A percentile compares a stretch with the other conserved stretches of the same genome.
Evolutionary conservation across 2,113 vertebrate genomes (phyloP).

Genomic region (Paramisgurnus dabryanus): DNA sequence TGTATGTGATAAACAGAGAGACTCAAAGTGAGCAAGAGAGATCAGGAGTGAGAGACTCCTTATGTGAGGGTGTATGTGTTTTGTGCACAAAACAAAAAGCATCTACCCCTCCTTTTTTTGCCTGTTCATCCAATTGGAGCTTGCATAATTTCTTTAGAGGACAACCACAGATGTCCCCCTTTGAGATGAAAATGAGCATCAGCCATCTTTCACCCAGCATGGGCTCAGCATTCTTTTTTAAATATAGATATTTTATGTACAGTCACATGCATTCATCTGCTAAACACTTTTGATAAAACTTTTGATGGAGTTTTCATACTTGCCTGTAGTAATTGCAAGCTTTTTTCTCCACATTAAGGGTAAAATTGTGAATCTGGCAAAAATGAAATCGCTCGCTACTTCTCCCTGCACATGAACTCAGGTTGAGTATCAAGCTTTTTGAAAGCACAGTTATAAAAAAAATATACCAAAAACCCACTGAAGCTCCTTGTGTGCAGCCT

Average conservation of each 20-base stretch:
- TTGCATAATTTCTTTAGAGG: conserved; percentile 69
- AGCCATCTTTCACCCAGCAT: conserved; percentile 27
- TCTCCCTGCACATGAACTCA: no score
- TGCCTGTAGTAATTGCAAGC: no score
- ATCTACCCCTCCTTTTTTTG: conserved; percentile 36
- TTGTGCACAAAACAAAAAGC: conserved; percentile 18
- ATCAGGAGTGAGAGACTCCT: conserved; percentile 3
- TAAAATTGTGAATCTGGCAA: no score
- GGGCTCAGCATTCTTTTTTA: background rate
- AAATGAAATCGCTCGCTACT: no score
- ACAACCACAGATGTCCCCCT: conserved; percentile 67
- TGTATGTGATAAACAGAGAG: background rate
- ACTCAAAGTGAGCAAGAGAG: no score
- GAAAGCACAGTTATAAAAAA: no score
- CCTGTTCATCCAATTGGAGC: conserved; percentile 59
- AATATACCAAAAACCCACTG: no score
- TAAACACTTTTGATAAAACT: background rate
- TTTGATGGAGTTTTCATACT: no score
- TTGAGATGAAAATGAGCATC: conserved; percentile 73
- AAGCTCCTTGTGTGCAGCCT: no score
- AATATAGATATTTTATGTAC: background rate
- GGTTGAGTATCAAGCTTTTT: no score
- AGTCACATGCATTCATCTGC: no score
- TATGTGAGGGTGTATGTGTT: conserved; percentile 5
- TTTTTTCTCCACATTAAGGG: no score